Percentiles rank a stretch among this genome's conserved stretches.
These are phyloP conservation scores for Dasysyrphus albostriatus DNA, from an alignment of 2,888 invertebrate species.

Conservation along the genomic window DNA sequence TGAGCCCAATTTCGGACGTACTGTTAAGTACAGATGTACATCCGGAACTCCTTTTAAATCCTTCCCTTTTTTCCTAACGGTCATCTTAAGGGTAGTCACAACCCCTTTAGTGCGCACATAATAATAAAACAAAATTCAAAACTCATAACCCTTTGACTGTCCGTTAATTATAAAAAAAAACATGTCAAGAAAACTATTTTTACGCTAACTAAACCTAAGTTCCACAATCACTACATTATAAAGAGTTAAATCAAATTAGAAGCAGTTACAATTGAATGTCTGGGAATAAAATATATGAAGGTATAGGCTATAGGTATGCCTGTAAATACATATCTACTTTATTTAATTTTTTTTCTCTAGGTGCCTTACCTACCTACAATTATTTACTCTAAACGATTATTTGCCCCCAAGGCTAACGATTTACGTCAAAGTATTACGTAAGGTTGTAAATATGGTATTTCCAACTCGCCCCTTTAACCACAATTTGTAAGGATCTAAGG, in stretches of 20 bases:
- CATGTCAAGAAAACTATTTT: background rate
- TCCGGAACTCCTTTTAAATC: no score
- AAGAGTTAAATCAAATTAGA: background rate
- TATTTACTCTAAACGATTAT: slow-evolving; percentile 13
- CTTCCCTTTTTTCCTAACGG: no score
- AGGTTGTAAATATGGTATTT: slow-evolving; percentile 42
- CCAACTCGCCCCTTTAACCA: slow-evolving; percentile 1
- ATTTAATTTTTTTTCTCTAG: background rate
- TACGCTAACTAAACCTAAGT: background rate
- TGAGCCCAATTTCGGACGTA: no score
- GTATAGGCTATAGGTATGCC: background rate
- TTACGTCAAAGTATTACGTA: slow-evolving; percentile 55
- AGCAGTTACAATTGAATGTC: slow-evolving; percentile 39
- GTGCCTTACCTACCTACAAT: slow-evolving; percentile 1
- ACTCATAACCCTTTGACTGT: background rate
- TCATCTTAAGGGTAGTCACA: no score
- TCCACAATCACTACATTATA: slow-evolving; percentile 2
- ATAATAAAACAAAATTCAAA: no score
- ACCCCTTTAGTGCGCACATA: no score
- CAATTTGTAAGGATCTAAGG: slow-evolving; percentile 17
- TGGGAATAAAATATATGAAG: slow-evolving; percentile 6
- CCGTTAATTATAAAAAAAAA: background rate
- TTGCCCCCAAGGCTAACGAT: slow-evolving; percentile 47
- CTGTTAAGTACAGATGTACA: no score
- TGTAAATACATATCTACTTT: no score